Evolutionary conservation across 2,113 vertebrate genomes (phyloP), one percentile per base, ranked within the genome.

Genomic region (Oncorhynchus tshawytscha): DNA sequence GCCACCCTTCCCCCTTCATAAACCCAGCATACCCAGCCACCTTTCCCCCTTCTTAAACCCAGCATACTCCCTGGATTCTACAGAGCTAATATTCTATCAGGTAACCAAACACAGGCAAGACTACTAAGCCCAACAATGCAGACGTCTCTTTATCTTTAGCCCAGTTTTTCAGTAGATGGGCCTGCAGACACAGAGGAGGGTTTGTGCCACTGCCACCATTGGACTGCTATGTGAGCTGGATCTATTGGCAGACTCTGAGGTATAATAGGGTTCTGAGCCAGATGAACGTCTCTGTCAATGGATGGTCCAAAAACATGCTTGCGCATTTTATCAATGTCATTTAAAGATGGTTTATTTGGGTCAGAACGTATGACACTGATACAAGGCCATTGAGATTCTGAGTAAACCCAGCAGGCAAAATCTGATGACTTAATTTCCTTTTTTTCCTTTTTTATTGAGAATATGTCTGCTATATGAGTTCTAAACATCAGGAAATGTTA

Each of bases 121-220:
- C 16, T 20, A 18, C 60, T n/a, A 66, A 80, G 48, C 54, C 60
- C 72, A 72, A 74, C 76, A 75, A 70, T 72, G 75, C 83, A 82
- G 80, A 85, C 49, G 62, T 79, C 66, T 73, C 68, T 84, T 86
- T 90, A 87, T 88, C 88, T 90, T 88, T 85, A 51, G 12, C 49
- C 49, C 49, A 15, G 15, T 51, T 51, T 15, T 51, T 51, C 49
- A 51, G 49, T 51, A 89, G 87, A 76, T 29, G 81, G 66, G 24
- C 16, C 51, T 18, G 16, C 39, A 82, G 85, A 82, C 81, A 86
- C 72, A 85, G 66, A 71, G 5, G 71, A 62, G 73, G 8, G 39
- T 79, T 70, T 65, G 67, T 70, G 81, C 80, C 6, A 11, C 75
- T 0, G 29, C 77, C 73, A 66, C 77, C 74, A 49, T 62, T 67